Percentiles rank a stretch among this genome's conserved stretches.
Evolutionary conservation across 2,797 vertebrate species (phyloP).

Genomic region (Molothrus ater): DNA sequence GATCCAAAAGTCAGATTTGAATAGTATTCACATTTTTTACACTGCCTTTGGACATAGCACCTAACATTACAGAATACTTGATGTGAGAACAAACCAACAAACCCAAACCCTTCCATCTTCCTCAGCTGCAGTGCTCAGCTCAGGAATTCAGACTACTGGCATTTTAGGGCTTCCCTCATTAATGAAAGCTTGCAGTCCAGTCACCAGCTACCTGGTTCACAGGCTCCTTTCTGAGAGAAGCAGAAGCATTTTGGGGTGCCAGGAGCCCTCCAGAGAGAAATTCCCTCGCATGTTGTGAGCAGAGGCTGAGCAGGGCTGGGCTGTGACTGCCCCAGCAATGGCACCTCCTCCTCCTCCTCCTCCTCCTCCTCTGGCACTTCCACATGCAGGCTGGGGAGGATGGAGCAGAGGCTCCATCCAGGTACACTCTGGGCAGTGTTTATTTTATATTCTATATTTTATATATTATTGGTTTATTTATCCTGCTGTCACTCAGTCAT

Average conservation of each 20-base stretch:
- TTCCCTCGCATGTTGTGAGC: background rate
- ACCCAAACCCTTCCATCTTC: background rate
- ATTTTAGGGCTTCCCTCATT: background rate
- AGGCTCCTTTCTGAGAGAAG: background rate
- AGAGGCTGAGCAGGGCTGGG: background rate
- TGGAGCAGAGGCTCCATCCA: background rate
- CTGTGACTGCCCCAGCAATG: background rate
- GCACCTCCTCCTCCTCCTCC: fast-evolving
- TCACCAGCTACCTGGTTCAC: background rate
- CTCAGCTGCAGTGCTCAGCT: background rate
- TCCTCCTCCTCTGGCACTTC: fast-evolving
- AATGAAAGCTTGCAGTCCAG: background rate
- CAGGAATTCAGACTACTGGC: background rate
- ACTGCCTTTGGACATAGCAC: background rate
- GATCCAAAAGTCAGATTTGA: background rate
- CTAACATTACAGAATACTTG: background rate
- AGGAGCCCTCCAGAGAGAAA: background rate
- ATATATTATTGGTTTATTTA: background rate
- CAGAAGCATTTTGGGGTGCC: background rate
- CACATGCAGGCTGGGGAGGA: background rate
- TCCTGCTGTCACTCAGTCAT: background rate
- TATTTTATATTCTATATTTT: too few relatives aligned
- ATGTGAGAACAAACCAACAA: background rate
- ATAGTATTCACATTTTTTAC: background rate
- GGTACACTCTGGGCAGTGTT: background rate